Base-by-base conservation (phyloP, 2,797 vertebrate species). In the Chelmon rostratus region DNA sequence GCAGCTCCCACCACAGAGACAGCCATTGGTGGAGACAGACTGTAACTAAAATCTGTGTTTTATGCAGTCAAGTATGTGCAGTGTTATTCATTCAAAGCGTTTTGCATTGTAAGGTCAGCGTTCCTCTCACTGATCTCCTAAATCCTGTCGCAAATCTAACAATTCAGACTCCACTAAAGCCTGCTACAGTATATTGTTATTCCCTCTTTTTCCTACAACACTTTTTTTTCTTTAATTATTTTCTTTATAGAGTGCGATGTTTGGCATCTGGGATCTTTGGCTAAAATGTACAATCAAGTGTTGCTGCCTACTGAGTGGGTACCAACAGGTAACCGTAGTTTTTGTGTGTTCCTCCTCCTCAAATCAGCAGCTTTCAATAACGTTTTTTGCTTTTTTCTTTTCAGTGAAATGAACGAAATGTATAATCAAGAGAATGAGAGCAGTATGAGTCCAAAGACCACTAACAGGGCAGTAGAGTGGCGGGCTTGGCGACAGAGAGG, bases 401-500 rank as follows among this genome's bases (percentile, higher is more conserved):
- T 44, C n/a, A 78, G 1, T 80, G 38, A 68, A 76, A 68, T 66
- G 6, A 81, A 73, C 72, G 12, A 75, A 76, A 73, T 44, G 3
- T 52, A 54, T 72, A 74, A 76, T 79, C 70, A 73, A 68, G 38
- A 52, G n/a, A 50, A 15, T 12, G 16, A 79, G 19, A 66, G 21
- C 65, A 68, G 68, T 62, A 3, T 37, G 53, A 73, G 64, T 70
- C 47, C 42, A 75, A 66, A 52, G 70, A 64, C 67, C 73, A 57
- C 67, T 64, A 69, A 81, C 76, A 65, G 79, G 61, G 53, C 44
- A 56, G 76, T 25, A 13, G 64, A 83, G 38, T 42, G 64, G 62
- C 73, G 70, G 65, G 52, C 76, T 70, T 68, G 69, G 78, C 68
- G 58, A 88, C 87, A 79, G 49, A 62, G 53, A 83, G 86, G 81